Evolutionary conservation across 2,113 vertebrate species (phyloP).

Genomic region (Zapus hudsonius): DNA sequence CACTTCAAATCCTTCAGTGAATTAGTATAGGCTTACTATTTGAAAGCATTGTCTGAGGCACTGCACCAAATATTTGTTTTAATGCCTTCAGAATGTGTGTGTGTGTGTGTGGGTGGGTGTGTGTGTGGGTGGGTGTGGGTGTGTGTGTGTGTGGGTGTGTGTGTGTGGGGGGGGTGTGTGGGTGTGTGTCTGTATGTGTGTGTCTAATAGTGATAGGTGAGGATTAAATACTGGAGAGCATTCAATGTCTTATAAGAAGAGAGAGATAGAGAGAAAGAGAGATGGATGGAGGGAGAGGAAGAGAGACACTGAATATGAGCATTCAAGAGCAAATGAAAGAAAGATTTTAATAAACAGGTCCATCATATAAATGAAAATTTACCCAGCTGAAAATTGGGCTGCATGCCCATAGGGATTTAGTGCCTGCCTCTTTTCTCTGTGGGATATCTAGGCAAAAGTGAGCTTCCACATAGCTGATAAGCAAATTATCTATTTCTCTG

Average conservation of each 20-base stretch:
- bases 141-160: neutral
- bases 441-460: conserved; percentile 39
- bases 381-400: conserved; percentile 36
- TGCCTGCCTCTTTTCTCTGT: conserved; percentile 19
- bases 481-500: conserved; percentile 60
- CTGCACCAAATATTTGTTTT: neutral
- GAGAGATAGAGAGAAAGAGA: neutral
- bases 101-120: neutral
- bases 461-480: conserved; percentile 59
- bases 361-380: conserved; percentile 47
- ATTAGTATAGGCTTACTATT: conserved; percentile 41
- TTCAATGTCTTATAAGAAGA: too few species aligned
- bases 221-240: too few species aligned
- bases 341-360: conserved; percentile 17
- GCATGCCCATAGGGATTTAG: neutral
- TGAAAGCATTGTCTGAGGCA: conserved; percentile 25
- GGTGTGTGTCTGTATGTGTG: neutral
- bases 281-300: neutral
- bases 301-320: neutral
- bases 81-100: neutral
- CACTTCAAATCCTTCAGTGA: conserved; percentile 44
- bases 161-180: neutral
- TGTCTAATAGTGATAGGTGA: too few species aligned
- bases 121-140: neutral
- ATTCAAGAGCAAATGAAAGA: conserved; percentile 32